Evolutionary conservation across 2,797 vertebrate genomes (phyloP), one percentile per base, ranked within the genome.

Genomic region (Loriculus beryllinus): DNA sequence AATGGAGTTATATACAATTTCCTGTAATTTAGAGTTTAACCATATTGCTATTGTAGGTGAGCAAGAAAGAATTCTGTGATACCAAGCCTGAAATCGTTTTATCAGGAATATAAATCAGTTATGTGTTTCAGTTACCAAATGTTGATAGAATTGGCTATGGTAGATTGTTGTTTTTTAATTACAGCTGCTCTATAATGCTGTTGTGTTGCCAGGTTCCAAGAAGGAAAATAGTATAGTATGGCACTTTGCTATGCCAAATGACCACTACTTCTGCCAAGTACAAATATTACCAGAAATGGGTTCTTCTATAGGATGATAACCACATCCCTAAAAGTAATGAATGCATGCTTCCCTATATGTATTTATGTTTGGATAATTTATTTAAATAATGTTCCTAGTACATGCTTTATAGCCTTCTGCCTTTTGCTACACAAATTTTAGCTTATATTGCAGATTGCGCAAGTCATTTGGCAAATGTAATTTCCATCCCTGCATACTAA

Each of bases 401-500:
- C 92, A 93, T 97, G 90, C 93, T 97, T 98, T 98, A 97, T 96
- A 96, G 96, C 94, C 96, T 94, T 97, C 91, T 95, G 92, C 96
- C 91, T 97, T 98, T 98, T 97, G 95, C 97, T 96, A 95, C 95
- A 95, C 96, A 97, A 97, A 98, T 98, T 98, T 96, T 92, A 96
- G 96, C 96, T 86, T 98, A 97, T 97, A 97, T 96, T 97, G 97
- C 97, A 97, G 97, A 97, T 97, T 97, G 92, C 96, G 97, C 97
- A 98, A 97, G 98, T 98, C 98, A 97, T 98, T 98, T 98, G 97
- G 97, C 97, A 98, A 98, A 98, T 97, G 97, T 98, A 97, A 98
- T 98, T 98, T 98, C 97, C 97, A 98, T 97, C 95, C 96, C 97
- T 97, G 98, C 98, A 98, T 98, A 97, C 98, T 98, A 98, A 98